Base-by-base conservation (phyloP, 2,888 invertebrate species). In the Drosophila recens region DNA sequence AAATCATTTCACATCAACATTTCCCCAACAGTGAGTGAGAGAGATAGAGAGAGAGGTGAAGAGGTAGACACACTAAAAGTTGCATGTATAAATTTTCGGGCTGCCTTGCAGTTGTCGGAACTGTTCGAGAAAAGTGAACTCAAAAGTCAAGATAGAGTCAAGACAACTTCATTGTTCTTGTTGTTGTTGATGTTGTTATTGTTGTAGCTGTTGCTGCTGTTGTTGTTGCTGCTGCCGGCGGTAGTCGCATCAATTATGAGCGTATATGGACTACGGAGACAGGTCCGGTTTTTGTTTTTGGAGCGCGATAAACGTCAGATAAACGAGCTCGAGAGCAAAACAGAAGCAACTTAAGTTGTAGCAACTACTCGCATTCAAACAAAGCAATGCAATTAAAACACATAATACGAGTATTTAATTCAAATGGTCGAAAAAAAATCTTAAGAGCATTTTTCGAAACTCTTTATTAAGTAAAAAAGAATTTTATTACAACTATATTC, bases 81-180 rank as follows among this genome's bases (percentile, higher is more conserved):
- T 84, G 74, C 82, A 78, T 79, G 80, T 70, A 59, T 58, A 67
- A 34, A 23, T 67, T 74, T 80, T 87, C 54, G 84, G 87, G 48
- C 85, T 79, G 79, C 83, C 83, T 88, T 88, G 88, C 75, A 73
- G 68, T 66, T 83, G 88, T 86, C 88, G 84, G 88, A 84, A 84
- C 83, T 72, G 75, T 63, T 67, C 64, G 86, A 70, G 85, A 86
- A 82, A 63, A 70, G 64, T 72, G 57, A 67, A 67, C 82, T 82
- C 82, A 87, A 74, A 84, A 84, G 79, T 82, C 82, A 79, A 83
- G 84, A 83, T 69, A 77, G 72, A 70, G 63, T 65, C 67, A 63
- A 67, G 53, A 67, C 71, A 66, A 67, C 72, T 64, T 74, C 63
- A 71, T 72, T 67, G 70, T 74, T 80, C 49, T 76, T 67, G 17